Evolutionary conservation across 1,140 invertebrate genomes (phyloP), one percentile per base, ranked within the genome.

Genomic region (Lasioglossum albipes): DNA sequence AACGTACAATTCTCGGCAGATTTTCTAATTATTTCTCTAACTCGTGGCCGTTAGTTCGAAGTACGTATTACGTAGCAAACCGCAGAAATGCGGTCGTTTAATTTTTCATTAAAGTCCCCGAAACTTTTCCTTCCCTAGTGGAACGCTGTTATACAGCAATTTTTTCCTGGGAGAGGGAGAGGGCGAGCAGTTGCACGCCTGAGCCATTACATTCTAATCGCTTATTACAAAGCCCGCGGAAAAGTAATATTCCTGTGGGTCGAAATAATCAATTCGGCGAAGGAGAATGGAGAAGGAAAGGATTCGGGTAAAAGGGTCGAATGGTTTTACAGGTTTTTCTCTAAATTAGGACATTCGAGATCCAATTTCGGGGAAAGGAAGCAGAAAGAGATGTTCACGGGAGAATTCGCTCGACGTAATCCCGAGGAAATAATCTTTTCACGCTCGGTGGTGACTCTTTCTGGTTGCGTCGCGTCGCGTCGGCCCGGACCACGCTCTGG

Each of bases 311-410:
- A 42, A 71, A 12, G 41, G n/a, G 22, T 16, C n/a, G 57, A 59
- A 59, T 18, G 9, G 45, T 59, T 54, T 59, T 31, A 12, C 3
- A 2, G 41, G 66, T n/a, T 22, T 13, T 31, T 74, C 52, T 36
- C 41, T 16, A 31, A 65, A 64, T 64, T 18, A 64, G n/a, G 57
- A 22, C n/a, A 52, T 52, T 31, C 61, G 52, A 49, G 13, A 27
- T 74, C 59, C 61, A 65, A 31, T 74, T 74, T 45, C 71, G 71
- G 16, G 57, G n/a, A 20, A 18, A 62, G n/a, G 42, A 74, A 18
- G 16, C 42, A n/a, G 22, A 75, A 75, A 20, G 59, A 42, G 36
- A 20, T 31, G 72, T 52, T 65, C 73, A 41, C 62, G 22, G 62
- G 7, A 45, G 42, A 45, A 75, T 75, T 66, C 45, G 18, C 22